These are phyloP conservation scores for Antidorcas marsupialis DNA, from an alignment of 2,113 vertebrate species.

Conservation along the genomic window DNA sequence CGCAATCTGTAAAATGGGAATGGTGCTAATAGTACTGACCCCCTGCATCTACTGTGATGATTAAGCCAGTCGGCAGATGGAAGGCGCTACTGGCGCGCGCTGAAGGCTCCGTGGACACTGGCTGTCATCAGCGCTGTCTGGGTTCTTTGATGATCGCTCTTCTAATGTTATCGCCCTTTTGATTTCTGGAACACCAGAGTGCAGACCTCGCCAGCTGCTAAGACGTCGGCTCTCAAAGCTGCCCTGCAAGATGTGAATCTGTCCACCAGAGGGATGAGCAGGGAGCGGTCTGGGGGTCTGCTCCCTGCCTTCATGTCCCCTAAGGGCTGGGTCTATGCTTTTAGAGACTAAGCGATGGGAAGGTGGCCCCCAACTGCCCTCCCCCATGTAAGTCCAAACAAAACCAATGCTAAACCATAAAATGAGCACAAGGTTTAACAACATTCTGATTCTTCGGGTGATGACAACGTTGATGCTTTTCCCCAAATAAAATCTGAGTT, in stretches of 20 bases:
- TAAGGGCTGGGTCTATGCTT: neutral
- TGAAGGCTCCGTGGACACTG: neutral
- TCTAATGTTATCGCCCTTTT: neutral
- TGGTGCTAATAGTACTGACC: too few relatives aligned
- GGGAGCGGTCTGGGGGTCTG: neutral
- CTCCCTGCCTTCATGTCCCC: neutral
- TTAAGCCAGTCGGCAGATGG: neutral
- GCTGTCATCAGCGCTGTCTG: neutral
- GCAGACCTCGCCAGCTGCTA: neutral
- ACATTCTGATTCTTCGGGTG: neutral
- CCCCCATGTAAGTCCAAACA: neutral
- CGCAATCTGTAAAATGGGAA: neutral
- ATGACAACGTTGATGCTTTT: neutral
- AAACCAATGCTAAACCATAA: neutral
- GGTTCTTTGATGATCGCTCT: neutral
- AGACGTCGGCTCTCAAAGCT: neutral
- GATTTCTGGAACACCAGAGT: neutral
- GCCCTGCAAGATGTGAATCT: neutral
- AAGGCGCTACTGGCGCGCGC: neutral
- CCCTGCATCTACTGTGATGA: neutral
- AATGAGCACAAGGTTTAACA: neutral
- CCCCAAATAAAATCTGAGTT: neutral
- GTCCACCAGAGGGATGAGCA: fast-evolving
- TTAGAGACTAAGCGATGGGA: neutral
- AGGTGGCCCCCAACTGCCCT: neutral